Conservation (phyloP, 2,888 invertebrate species). For the Diploptera punctata region DNA sequence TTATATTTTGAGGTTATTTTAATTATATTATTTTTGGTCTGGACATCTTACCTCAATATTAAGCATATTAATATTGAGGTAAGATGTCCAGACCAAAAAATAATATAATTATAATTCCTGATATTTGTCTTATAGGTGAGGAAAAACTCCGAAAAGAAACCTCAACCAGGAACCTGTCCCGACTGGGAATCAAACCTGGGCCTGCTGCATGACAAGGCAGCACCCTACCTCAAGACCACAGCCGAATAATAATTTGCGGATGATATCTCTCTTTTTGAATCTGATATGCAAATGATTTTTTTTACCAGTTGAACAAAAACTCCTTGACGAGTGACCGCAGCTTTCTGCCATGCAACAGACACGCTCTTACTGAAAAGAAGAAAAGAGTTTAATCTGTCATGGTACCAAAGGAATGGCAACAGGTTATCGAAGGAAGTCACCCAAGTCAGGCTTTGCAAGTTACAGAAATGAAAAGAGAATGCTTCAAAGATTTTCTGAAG, state of each 20-base stretch:
- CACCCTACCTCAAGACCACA: no score
- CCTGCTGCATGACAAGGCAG: no score
- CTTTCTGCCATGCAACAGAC: constrained; percentile 35
- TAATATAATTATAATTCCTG: no score
- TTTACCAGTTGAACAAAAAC: constrained; percentile 35
- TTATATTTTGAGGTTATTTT: no score
- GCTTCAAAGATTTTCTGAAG: constrained; percentile 6
- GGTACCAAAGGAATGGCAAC: neutral
- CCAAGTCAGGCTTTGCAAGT: neutral
- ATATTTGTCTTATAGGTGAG: no score
- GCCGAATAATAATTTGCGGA: constrained; percentile 27
- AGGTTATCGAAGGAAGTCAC: neutral
- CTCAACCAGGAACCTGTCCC: no score
- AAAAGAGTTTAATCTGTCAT: constrained; percentile 15
- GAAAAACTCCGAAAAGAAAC: no score
- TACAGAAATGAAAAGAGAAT: neutral
- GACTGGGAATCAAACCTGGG: no score
- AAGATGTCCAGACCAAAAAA: no score
- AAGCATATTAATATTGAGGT: no score
- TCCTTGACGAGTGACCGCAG: constrained; percentile 33
- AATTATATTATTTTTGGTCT: no score
- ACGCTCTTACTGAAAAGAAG: constrained; percentile 36
- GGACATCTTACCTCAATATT: no score
- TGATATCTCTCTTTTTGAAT: constrained; percentile 2
- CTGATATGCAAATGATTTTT: constrained; percentile 5